A percentile compares a stretch with the other conserved stretches of the same genome.
Evolutionary conservation across 2,113 vertebrate genomes (phyloP).

Genomic region (Fukomys damarensis): DNA sequence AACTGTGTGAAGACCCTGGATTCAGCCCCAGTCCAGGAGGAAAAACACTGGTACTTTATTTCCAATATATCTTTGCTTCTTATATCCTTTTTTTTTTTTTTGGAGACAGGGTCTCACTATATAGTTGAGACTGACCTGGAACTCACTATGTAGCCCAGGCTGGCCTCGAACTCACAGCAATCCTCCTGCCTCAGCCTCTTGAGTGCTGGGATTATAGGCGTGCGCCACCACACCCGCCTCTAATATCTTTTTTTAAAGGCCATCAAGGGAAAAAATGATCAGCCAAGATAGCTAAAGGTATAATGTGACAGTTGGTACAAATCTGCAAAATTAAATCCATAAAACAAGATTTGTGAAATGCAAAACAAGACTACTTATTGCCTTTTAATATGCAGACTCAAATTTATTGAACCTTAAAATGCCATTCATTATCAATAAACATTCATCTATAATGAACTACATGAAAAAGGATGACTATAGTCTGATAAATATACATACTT

Average conservation of each 20-base stretch:
- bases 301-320: neutral
- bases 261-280: neutral
- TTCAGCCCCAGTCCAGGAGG: neutral
- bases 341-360: constrained; percentile 12
- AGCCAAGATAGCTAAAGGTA: neutral
- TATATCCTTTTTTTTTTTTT: no score
- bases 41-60: neutral
- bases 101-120: no score
- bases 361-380: neutral
- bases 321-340: no score
- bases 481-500: neutral
- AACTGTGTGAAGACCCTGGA: neutral
- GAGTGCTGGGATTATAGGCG: no score
- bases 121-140: no score
- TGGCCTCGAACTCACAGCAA: no score
- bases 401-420: neutral
- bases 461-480: neutral
- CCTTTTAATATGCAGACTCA: neutral
- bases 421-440: neutral
- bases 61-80: neutral
- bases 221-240: no score
- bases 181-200: no score
- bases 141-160: no score
- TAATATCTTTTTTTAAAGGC: neutral
- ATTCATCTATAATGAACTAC: neutral